Evolutionary conservation across 2,113 vertebrate genomes (phyloP).

Genomic region (Tachysurus vachellii): DNA sequence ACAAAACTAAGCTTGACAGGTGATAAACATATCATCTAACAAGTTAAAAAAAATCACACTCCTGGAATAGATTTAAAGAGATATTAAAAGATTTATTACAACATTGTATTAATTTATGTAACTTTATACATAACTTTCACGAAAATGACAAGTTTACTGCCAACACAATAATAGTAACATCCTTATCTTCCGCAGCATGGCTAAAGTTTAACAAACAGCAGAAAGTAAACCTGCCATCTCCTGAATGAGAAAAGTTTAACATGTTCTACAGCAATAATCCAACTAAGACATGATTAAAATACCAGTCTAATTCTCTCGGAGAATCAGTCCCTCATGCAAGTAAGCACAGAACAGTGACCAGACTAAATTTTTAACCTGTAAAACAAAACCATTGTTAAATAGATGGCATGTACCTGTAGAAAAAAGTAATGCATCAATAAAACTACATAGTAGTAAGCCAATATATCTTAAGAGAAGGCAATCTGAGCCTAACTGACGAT

Average conservation of each 20-base stretch:
- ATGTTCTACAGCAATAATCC: conserved; percentile 63
- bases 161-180: conserved; percentile 70
- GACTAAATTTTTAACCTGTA: conserved; percentile 75
- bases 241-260: conserved; percentile 62
- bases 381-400: conserved; percentile 58
- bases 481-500: conserved; percentile 54
- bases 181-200: conserved; percentile 57
- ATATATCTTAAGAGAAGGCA: conserved; percentile 68
- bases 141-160: conserved; percentile 71
- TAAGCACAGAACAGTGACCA: conserved; percentile 85
- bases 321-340: conserved; percentile 94
- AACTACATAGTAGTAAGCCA: conserved; percentile 83
- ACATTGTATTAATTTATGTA: conserved; percentile 70
- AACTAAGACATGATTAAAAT: conserved; percentile 77
- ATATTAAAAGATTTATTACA: conserved; percentile 83
- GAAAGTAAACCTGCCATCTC: conserved; percentile 52
- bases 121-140: conserved; percentile 76
- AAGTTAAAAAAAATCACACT: neutral
- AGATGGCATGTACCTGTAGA: conserved; percentile 47
- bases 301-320: conserved; percentile 94
- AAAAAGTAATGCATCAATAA: conserved; percentile 60
- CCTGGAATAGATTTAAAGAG: conserved; percentile 61
- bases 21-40: neutral
- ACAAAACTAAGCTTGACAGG: neutral
- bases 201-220: conserved; percentile 61